Percentiles rank a stretch among this genome's conserved stretches.
phyloP scores from a whole-genome alignment of 2,113 vertebrate species.

The Python bivittatus region DNA sequence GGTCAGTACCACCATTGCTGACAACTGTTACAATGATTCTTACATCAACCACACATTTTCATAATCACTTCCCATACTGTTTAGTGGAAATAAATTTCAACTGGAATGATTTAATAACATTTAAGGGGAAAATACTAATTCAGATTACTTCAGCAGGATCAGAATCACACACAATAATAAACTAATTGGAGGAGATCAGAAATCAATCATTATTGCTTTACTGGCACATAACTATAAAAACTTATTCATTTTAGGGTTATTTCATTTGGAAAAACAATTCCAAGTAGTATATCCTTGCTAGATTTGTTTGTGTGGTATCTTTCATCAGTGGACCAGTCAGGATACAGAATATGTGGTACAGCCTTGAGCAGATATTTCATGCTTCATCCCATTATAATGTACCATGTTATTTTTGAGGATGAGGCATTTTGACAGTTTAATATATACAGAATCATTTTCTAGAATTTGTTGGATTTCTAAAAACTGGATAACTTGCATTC shows the following conservation, averaged over 20 bases:
- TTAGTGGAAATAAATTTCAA: neutral
- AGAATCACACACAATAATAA: neutral
- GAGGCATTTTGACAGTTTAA: constrained; percentile 16
- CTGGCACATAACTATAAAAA: constrained; percentile 6
- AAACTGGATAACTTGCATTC: neutral
- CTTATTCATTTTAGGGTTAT: constrained; percentile 7
- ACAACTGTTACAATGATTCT: neutral
- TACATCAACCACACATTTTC: neutral
- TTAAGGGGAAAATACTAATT: neutral
- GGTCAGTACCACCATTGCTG: neutral
- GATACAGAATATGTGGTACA: neutral
- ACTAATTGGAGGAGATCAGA: neutral
- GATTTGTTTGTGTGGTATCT: neutral
- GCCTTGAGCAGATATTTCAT: neutral
- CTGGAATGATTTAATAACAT: neutral
- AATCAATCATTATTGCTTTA: neutral
- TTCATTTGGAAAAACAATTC: neutral
- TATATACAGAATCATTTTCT: neutral
- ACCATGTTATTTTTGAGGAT: neutral
- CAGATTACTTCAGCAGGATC: neutral
- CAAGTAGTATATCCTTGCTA: neutral
- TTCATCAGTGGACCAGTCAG: constrained; percentile 2
- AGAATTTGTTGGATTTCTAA: neutral
- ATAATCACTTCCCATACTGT: neutral
- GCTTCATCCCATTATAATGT: neutral